Evolutionary conservation across 1,140 invertebrate genomes (phyloP).

Genomic region (Platorchestia sp.): DNA sequence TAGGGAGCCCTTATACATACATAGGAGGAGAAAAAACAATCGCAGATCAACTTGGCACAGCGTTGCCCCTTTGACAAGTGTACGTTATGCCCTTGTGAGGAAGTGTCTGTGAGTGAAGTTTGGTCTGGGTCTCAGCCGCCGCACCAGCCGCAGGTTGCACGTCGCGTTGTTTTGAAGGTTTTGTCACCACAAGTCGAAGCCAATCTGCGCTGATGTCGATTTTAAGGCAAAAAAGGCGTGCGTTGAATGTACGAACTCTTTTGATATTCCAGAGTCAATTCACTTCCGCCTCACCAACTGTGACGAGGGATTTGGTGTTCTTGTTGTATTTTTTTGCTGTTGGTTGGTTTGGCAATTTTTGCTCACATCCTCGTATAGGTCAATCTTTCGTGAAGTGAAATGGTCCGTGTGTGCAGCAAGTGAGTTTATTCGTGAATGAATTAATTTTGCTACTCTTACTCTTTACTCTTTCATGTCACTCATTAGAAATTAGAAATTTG

Average conservation of each 20-base stretch:
- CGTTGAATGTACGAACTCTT: neutral
- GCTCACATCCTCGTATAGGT: neutral
- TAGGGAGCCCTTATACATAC: neutral
- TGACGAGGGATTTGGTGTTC: neutral
- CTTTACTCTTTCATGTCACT: neutral
- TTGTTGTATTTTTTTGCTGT: neutral
- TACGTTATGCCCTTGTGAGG: neutral
- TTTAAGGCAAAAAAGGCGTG: neutral
- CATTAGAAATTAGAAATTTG: neutral
- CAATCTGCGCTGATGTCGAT: neutral
- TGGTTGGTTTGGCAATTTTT: neutral
- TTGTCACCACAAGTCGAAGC: neutral
- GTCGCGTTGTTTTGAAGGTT: neutral
- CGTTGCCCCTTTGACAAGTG: neutral
- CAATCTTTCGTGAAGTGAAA: neutral
- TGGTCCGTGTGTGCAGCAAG: neutral
- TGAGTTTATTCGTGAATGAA: neutral
- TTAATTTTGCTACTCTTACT: neutral
- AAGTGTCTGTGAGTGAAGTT: neutral
- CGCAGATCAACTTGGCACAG: neutral
- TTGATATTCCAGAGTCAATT: neutral
- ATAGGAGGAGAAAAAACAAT: neutral
- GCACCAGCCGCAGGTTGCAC: neutral
- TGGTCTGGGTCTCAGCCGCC: neutral
- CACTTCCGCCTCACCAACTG: neutral